phyloP scores from a whole-genome alignment of 2,888 invertebrate genomes.

The Cryptocephalus primarius region DNA sequence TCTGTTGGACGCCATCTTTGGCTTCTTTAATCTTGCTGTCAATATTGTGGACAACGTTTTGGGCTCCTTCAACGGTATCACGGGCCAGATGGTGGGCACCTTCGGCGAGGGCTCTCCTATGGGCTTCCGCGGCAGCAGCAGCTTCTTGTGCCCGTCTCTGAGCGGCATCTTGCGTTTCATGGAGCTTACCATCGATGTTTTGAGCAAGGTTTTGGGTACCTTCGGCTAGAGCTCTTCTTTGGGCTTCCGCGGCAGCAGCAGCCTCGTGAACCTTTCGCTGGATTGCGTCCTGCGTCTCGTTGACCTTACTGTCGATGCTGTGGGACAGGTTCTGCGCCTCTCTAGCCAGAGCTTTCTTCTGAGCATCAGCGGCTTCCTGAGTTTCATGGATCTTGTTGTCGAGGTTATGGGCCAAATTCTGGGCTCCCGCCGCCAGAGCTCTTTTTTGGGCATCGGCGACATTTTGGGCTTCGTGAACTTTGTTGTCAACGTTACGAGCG shows the following conservation, averaged over 20 bases:
- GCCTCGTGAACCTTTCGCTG: slow-evolving; percentile 12
- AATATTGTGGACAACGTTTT: slow-evolving; percentile 6
- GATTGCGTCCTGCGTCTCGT: slow-evolving; percentile 39
- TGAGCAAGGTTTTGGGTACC: slow-evolving; percentile 12
- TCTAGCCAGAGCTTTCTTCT: slow-evolving; percentile 8
- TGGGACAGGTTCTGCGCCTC: slow-evolving; percentile 11
- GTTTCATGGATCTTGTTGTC: slow-evolving; percentile 53
- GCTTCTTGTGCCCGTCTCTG: slow-evolving; percentile 12
- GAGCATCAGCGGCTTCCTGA: slow-evolving; percentile 21
- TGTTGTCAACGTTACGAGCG: slow-evolving; percentile 42
- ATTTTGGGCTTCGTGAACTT: slow-evolving; percentile 31
- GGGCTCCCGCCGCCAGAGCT: slow-evolving; percentile 6
- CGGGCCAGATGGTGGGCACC: slow-evolving; percentile 8
- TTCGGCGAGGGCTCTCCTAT: slow-evolving; percentile 7
- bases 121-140: slow-evolving; percentile 11
- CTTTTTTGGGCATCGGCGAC: slow-evolving; percentile 4
- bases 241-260: slow-evolving; percentile 11
- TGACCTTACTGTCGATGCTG: slow-evolving; percentile 49
- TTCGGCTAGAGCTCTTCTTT: slow-evolving; percentile 8
- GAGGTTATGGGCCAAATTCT: slow-evolving; percentile 30
- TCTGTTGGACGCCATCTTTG: slow-evolving; percentile 10
- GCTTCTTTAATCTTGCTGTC: slow-evolving; percentile 2
- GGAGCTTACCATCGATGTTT: slow-evolving; percentile 49
- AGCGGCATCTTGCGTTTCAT: slow-evolving; percentile 39
- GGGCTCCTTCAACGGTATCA: slow-evolving; percentile 7